Conservation (phyloP, 2,888 invertebrate species). For the Tinea trinotella region DNA sequence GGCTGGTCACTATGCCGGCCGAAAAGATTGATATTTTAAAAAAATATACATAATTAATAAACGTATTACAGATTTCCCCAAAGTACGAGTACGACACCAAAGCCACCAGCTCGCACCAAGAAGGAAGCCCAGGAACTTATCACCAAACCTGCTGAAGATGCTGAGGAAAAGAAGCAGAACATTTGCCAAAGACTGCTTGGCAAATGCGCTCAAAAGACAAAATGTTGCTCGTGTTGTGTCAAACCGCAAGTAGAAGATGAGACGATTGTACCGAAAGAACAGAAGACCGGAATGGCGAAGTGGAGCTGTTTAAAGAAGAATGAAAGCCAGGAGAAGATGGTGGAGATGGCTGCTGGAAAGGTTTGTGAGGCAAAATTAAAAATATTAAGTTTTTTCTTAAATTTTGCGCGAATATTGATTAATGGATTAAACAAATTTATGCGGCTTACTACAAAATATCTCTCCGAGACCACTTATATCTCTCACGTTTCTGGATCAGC, state of each 20-base stretch:
- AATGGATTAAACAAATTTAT: too few relatives aligned
- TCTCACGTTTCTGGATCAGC: too few relatives aligned
- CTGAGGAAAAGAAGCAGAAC: slow-evolving; percentile 40
- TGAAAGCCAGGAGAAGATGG: slow-evolving; percentile 40
- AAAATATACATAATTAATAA: not conserved
- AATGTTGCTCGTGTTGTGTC: slow-evolving; percentile 64
- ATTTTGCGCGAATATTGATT: too few relatives aligned
- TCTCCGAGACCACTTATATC: too few relatives aligned
- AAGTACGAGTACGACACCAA: slow-evolving; percentile 62
- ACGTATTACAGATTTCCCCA: slow-evolving; percentile 48
- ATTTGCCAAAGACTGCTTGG: slow-evolving; percentile 51
- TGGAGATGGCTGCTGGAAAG: slow-evolving; percentile 55
- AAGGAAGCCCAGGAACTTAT: slow-evolving; percentile 31
- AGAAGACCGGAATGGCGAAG: slow-evolving; percentile 43
- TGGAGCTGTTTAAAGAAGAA: slow-evolving; percentile 52
- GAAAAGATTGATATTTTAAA: not conserved
- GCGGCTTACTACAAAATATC: not conserved
- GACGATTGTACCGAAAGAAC: slow-evolving; percentile 22
- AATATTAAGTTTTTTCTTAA: too few relatives aligned
- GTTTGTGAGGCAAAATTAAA: too few relatives aligned
- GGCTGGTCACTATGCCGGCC: too few relatives aligned
- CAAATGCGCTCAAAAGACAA: slow-evolving; percentile 43
- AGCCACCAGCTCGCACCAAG: slow-evolving; percentile 50
- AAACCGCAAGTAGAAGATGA: slow-evolving; percentile 40
- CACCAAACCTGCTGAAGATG: slow-evolving; percentile 29